These are phyloP conservation scores for Pardosa pseudoannulata DNA, from an alignment of 2,888 invertebrate genomes.

Conservation along the genomic window DNA sequence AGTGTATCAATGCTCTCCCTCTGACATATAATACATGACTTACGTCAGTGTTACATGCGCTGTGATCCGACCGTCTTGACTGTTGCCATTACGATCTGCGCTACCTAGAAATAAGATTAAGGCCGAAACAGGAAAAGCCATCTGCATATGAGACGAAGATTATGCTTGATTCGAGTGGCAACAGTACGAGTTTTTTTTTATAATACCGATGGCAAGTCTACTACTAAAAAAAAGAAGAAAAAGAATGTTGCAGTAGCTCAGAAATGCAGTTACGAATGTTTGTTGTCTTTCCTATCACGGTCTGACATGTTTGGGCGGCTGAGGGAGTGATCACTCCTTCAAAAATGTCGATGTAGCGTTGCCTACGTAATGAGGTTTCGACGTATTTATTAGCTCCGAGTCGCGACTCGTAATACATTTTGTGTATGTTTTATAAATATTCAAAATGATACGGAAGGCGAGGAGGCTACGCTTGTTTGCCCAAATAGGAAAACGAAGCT, in stretches of 20 bases:
- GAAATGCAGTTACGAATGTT: conserved; percentile 61
- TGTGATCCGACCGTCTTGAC: background rate
- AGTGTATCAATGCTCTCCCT: too few relatives aligned
- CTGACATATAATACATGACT: background rate
- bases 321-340: background rate
- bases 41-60: background rate
- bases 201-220: conserved; percentile 12
- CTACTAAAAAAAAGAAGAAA: too few relatives aligned
- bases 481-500: background rate
- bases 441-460: background rate
- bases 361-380: background rate
- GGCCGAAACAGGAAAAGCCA: conserved; percentile 24
- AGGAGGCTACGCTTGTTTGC: conserved; percentile 8
- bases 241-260: conserved; percentile 17
- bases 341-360: background rate
- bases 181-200: background rate
- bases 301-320: background rate
- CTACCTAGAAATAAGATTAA: conserved; percentile 57
- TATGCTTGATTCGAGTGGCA: conserved; percentile 15
- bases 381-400: background rate
- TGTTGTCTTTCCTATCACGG: conserved; percentile 35
- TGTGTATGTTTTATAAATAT: background rate
- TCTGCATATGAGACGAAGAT: conserved; percentile 62
- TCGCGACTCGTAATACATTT: background rate
- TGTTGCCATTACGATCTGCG: background rate